phyloP scores from a whole-genome alignment of 2,113 vertebrate genomes.

The Turdus rufiventris region DNA sequence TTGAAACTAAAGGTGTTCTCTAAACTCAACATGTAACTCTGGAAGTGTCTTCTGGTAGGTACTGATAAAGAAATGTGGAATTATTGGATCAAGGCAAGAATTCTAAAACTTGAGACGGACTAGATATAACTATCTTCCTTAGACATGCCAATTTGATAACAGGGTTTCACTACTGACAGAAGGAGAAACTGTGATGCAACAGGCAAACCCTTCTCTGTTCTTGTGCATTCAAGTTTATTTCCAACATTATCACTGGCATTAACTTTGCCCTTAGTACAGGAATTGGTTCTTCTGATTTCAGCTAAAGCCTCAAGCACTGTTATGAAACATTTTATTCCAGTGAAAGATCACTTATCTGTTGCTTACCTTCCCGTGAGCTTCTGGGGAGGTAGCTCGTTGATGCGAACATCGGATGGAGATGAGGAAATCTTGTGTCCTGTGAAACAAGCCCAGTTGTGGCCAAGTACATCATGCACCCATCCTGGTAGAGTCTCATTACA shows the following conservation, averaged over 20 bases:
- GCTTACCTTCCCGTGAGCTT: conserved; percentile 22
- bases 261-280: not conserved
- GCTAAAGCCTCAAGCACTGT: not conserved
- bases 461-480: conserved; percentile 92
- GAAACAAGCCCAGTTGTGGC: conserved; percentile 95
- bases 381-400: not conserved
- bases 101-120: not conserved
- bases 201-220: not conserved
- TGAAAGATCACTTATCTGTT: not conserved
- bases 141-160: not conserved
- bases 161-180: not conserved
- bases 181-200: not conserved
- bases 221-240: not conserved
- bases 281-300: not conserved
- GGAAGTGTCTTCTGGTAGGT: not conserved
- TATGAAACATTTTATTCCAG: not conserved
- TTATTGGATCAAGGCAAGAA: not conserved
- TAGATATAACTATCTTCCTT: not conserved
- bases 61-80: not conserved
- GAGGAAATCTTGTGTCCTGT: conserved; percentile 75
- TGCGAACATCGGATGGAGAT: conserved; percentile 4
- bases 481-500: conserved; percentile 91
- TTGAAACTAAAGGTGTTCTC: not conserved
- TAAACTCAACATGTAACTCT: not conserved
- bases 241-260: not conserved